Base-by-base conservation (phyloP, 2,888 invertebrate species). In the Cloeon dipterum region DNA sequence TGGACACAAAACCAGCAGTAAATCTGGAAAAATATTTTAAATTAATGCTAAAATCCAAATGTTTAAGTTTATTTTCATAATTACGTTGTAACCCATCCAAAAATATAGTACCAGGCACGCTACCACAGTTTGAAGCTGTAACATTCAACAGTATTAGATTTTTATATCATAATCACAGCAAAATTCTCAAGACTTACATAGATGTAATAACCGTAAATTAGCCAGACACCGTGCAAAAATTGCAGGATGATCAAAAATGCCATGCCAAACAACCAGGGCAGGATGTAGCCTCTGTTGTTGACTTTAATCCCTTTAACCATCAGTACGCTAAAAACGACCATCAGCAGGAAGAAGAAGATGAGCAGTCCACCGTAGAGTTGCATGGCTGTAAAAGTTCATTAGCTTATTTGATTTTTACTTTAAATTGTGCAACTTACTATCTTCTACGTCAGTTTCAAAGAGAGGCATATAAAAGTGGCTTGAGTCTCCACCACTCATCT, bases 11-110 rank as follows among this genome's bases (percentile, higher is more conserved):
- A 54, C 74, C 82, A 81, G 52, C 82, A 85, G 51, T 88, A 86
- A 17, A 77, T 66, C 85, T 86, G 60, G 41, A 70, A 70, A 45
- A 40, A 47, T 45, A 45, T 41, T 35, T 41, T 41, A 37, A 25
- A 8, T 10, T 25, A 25, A 8, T 25, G 8, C 11, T 2, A 11
- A 14, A 32, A 14, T 13, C 14, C n/a, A n/a, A 11, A 10, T 25
- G 25, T 11, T 25, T 25, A 25, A 11, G 10, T 10, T 16, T 4
- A 2, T 4, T 3, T 18, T 10, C 19, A 39, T 46, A 65, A 73
- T 74, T 62, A 83, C 83, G 61, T 86, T 82, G 50, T 83, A 85
- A 0, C 71, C 59, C 74, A 79, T 76, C 82, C 82, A 86, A 2
- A 74, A 54, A 64, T 82, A 83, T 49, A 74, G 67, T 4, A 79